Evolutionary conservation across 2,113 vertebrate species (phyloP).

Genomic region (Cinclus cinclus): DNA sequence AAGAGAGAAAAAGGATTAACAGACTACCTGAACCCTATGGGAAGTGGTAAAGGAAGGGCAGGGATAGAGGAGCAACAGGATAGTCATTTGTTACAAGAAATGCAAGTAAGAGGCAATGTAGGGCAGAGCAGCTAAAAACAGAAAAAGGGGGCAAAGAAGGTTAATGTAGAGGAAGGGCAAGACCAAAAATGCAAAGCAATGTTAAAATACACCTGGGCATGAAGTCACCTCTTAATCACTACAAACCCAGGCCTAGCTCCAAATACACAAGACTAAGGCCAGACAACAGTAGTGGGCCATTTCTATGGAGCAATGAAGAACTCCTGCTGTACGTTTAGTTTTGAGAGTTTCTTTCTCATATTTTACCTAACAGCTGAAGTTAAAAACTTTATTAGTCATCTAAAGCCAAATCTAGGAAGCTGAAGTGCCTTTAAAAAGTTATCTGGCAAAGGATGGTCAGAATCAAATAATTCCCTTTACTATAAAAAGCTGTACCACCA

Average conservation of each 20-base stretch:
- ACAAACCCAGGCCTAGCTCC: neutral
- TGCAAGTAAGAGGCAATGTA: conserved; percentile 2
- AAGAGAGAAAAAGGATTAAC: neutral
- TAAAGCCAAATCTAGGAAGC: neutral
- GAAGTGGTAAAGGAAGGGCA: neutral
- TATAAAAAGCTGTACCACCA: neutral
- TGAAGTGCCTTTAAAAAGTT: neutral
- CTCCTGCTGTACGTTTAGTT: neutral
- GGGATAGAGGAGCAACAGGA: neutral
- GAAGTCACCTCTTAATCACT: neutral
- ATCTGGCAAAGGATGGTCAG: neutral
- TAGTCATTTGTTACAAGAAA: neutral
- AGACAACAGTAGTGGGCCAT: neutral
- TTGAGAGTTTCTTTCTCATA: neutral
- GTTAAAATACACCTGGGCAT: neutral
- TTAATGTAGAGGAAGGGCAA: conserved; percentile 22
- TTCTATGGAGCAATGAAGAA: neutral
- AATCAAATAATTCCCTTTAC: neutral
- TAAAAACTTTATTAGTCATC: neutral
- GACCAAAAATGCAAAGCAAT: neutral
- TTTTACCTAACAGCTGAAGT: neutral
- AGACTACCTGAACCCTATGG: neutral
- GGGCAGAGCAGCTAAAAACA: conserved; percentile 36
- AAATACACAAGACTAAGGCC: neutral
- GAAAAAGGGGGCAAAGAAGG: conserved; percentile 31